Percentiles rank a stretch among this genome's conserved stretches.
phyloP scores from a whole-genome alignment of 2,888 invertebrate genomes.

The Lumbricus terrestris region DNA sequence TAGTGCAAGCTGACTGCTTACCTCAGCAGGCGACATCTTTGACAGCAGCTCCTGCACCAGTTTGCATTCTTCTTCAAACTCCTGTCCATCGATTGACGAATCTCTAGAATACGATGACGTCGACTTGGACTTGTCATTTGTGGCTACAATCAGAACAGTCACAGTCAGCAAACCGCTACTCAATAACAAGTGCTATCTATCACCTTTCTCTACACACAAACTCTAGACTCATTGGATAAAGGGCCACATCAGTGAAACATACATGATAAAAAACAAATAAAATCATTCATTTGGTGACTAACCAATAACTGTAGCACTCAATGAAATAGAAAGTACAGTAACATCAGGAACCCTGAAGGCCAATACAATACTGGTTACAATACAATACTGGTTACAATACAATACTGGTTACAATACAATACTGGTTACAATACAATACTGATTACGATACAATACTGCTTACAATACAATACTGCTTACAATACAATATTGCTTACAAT shows the following conservation, averaged over 20 bases:
- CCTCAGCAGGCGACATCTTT: slow-evolving; percentile 52
- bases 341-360: too few species aligned
- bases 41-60: slow-evolving; percentile 48
- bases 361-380: too few species aligned
- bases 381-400: too few species aligned
- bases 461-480: too few species aligned
- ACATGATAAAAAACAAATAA: not conserved
- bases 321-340: too few species aligned
- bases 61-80: slow-evolving; percentile 47
- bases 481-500: too few species aligned
- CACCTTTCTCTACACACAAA: not conserved
- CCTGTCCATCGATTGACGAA: slow-evolving; percentile 43
- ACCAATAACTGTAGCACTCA: too few species aligned
- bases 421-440: too few species aligned
- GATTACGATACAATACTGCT: too few species aligned
- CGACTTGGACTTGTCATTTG: slow-evolving; percentile 30
- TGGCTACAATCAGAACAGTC: slow-evolving; percentile 32
- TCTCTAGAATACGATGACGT: slow-evolving; percentile 38
- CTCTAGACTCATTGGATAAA: not conserved
- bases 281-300: too few species aligned
- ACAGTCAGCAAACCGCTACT: not conserved
- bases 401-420: too few species aligned
- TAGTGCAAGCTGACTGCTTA: slow-evolving; percentile 34
- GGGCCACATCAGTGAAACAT: too few species aligned
- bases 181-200: not conserved